A percentile compares a stretch with the other conserved stretches of the same genome.
phyloP scores from a whole-genome alignment of 1,140 invertebrate species.

The Tachypleus tridentatus region DNA sequence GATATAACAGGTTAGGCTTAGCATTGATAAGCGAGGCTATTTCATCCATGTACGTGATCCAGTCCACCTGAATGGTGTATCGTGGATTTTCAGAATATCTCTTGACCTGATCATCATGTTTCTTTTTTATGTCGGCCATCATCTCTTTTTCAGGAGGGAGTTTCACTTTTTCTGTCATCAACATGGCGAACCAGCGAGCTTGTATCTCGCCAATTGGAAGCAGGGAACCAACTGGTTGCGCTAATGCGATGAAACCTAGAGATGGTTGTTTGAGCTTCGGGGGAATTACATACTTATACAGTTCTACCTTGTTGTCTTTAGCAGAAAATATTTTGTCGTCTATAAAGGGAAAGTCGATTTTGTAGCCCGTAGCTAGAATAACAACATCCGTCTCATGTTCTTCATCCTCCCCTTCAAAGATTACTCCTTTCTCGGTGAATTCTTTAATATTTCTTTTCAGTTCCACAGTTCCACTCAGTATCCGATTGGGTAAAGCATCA shows the following conservation, averaged over 20 bases:
- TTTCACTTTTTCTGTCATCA: slow-evolving; percentile 14
- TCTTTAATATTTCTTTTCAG: slow-evolving; percentile 32
- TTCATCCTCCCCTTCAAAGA: slow-evolving; percentile 27
- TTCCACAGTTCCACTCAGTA: slow-evolving; percentile 36
- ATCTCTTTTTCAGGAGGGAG: slow-evolving; percentile 28
- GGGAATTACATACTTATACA: slow-evolving; percentile 39
- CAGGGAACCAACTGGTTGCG: slow-evolving; percentile 40
- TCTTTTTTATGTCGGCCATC: slow-evolving; percentile 30
- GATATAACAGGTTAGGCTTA: slow-evolving; percentile 29
- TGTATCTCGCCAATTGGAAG: slow-evolving; percentile 41
- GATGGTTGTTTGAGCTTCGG: slow-evolving; percentile 28
- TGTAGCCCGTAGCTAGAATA: slow-evolving; percentile 36
- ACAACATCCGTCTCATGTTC: slow-evolving; percentile 29
- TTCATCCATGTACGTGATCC: slow-evolving; percentile 30
- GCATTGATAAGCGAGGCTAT: slow-evolving; percentile 29
- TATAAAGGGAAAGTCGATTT: slow-evolving; percentile 35
- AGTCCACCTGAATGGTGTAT: slow-evolving; percentile 38
- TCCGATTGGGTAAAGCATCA: slow-evolving; percentile 40
- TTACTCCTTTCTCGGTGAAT: slow-evolving; percentile 30
- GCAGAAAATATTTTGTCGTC: slow-evolving; percentile 20
- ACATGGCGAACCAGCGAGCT: slow-evolving; percentile 33
- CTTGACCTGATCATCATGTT: slow-evolving; percentile 23
- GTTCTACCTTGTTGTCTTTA: slow-evolving; percentile 32
- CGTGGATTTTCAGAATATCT: slow-evolving; percentile 28
- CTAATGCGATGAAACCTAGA: slow-evolving; percentile 40